Base-by-base conservation (phyloP, 2,888 invertebrate species). In the Autographa pulchrina region DNA sequence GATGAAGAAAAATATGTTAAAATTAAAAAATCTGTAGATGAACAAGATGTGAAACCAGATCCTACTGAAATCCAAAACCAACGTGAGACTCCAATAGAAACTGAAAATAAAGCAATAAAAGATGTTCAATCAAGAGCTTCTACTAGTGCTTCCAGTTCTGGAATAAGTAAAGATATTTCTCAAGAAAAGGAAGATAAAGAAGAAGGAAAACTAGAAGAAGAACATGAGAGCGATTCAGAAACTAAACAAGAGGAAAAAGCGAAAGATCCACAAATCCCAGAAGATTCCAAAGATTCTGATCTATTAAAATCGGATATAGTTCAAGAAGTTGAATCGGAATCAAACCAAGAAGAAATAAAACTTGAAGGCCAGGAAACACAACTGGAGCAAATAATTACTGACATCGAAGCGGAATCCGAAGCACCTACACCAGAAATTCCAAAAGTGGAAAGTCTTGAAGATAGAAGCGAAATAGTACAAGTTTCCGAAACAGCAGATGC, bases 41-140 rank as follows among this genome's bases (percentile, higher is more conserved):
- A 9, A 54, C 18, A n/a, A 52, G 16, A 31, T 65, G 18, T 4
- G 54, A 61, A 71, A 69, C 31, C 8, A 38, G 20, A 13, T 13
- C 13, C 13, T 3, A 13, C 13, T 3, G 14, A 43, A 43, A 43
- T 13, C 13, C 43, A 43, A 14, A 14, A 14, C 3, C 14, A 43
- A 43, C 14, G 14, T 14, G 14, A 43, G 14, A 16, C 43, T 8
- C 35, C 35, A 43, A 16, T 16, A 2, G 43, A 16, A 14, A n/a
- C 14, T n/a, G 48, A 48, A n/a, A 16, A 1, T 48, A 16, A 48
- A n/a, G 48, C 16, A 16, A 5, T 48, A 5, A 16, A 48, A 48
- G 48, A 48, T 0, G n/a, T 48, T 48, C n/a, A 16, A 48, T 0
- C n/a, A n/a, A 48, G 6, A n/a, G 0, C 48, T 48, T 48, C 48